Evolutionary conservation across 2,113 vertebrate species (phyloP).

Genomic region (Aegithalos caudatus): DNA sequence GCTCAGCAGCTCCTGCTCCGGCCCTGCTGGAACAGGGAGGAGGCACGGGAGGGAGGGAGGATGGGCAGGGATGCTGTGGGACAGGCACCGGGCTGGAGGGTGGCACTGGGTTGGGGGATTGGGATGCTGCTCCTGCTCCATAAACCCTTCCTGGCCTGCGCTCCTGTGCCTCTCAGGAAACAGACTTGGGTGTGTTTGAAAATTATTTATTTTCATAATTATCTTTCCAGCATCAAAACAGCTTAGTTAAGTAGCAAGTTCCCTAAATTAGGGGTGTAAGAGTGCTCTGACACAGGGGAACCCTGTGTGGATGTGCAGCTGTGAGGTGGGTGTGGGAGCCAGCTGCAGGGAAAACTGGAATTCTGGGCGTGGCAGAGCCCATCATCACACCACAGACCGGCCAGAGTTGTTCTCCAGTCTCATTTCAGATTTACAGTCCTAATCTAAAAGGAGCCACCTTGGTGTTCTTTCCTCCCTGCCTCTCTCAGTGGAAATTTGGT

Average conservation of each 20-base stretch:
- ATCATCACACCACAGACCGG: not conserved
- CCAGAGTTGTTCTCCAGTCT: not conserved
- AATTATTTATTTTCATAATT: not conserved
- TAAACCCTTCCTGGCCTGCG: not conserved
- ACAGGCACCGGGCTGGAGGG: not conserved
- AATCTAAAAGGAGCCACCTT: not conserved
- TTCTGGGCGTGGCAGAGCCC: not conserved
- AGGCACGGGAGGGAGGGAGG: not conserved
- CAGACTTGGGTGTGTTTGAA: not conserved
- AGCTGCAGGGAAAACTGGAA: not conserved
- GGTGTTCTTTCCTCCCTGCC: not conserved
- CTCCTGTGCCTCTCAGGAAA: not conserved
- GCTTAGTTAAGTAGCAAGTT: not conserved
- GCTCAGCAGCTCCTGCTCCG: not conserved
- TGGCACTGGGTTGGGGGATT: accelerated
- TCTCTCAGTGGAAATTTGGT: not conserved
- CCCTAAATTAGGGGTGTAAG: not conserved
- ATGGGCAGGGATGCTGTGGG: not conserved
- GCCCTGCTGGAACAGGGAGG: not conserved
- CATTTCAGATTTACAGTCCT: not conserved
- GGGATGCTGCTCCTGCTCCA: not conserved
- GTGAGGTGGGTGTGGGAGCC: too few species aligned
- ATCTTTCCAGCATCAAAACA: not conserved
- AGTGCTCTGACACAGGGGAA: not conserved
- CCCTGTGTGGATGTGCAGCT: not conserved